These are phyloP conservation scores for Hystrix cristata DNA, from an alignment of 2,113 vertebrate genomes.

Conservation along the genomic window DNA sequence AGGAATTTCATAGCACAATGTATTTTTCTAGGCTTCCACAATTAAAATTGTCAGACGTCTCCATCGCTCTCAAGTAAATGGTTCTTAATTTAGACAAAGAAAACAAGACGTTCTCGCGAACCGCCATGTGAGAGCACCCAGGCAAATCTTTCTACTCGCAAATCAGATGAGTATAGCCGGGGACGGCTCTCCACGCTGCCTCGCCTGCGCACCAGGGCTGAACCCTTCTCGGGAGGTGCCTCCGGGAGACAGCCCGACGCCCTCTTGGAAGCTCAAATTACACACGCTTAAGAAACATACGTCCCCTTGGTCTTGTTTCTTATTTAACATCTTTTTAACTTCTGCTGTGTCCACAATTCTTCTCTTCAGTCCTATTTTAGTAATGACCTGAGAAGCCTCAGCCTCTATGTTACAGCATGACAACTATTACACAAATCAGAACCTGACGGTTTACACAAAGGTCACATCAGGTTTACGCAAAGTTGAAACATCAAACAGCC, in stretches of 20 bases:
- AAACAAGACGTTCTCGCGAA: background rate
- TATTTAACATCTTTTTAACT: background rate
- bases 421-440: background rate
- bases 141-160: background rate
- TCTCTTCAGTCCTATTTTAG: background rate
- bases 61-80: background rate
- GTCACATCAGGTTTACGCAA: background rate
- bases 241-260: accelerated
- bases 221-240: background rate
- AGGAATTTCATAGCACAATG: background rate
- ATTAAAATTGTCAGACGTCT: background rate
- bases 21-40: background rate
- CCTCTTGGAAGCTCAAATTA: background rate
- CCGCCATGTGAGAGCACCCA: background rate
- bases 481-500: background rate
- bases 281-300: background rate
- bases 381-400: background rate
- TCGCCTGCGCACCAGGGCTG: background rate
- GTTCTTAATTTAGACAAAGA: background rate
- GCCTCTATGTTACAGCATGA: background rate
- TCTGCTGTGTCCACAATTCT: background rate
- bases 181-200: background rate
- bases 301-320: background rate
- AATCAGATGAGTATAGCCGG: background rate
- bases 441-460: background rate